These are phyloP conservation scores for Baccha elongata DNA, from an alignment of 2,888 invertebrate species.

Conservation along the genomic window DNA sequence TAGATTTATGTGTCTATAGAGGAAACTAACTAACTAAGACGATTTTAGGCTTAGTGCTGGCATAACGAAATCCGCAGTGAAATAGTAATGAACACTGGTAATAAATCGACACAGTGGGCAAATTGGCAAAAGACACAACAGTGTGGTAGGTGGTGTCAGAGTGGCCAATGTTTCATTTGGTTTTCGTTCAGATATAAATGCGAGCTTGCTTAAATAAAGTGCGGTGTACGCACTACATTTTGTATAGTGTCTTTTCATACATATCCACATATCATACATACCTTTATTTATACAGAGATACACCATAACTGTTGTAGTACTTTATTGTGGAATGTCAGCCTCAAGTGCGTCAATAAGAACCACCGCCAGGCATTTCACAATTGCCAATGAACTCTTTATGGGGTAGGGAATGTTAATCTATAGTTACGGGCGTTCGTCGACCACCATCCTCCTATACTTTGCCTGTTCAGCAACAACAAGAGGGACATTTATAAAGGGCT, in stretches of 20 bases:
- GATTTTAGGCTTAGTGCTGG: slow-evolving; percentile 71
- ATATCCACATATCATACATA: too few species aligned
- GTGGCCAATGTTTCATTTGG: background rate
- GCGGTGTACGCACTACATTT: slow-evolving; percentile 17
- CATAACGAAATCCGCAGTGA: slow-evolving; percentile 63
- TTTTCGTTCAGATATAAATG: slow-evolving; percentile 35
- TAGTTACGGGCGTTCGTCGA: slow-evolving; percentile 33
- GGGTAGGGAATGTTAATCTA: slow-evolving; percentile 62
- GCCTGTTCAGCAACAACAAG: slow-evolving; percentile 21
- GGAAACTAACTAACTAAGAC: slow-evolving; percentile 68
- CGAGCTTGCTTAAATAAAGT: slow-evolving; percentile 47
- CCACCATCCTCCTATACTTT: background rate
- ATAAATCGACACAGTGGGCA: slow-evolving; percentile 64
- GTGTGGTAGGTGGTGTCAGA: background rate
- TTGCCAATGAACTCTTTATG: slow-evolving; percentile 70
- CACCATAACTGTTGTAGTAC: slow-evolving; percentile 50
- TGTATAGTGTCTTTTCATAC: background rate
- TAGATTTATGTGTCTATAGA: slow-evolving; percentile 67
- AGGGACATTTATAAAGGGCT: slow-evolving; percentile 62
- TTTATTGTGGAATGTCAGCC: slow-evolving; percentile 56
- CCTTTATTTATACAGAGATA: slow-evolving; percentile 7
- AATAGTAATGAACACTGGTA: slow-evolving; percentile 69
- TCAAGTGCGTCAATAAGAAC: slow-evolving; percentile 45
- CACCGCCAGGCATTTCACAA: slow-evolving; percentile 58
- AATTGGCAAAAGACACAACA: slow-evolving; percentile 46